These are phyloP conservation scores for Hipposideros armiger DNA, from an alignment of 2,113 vertebrate genomes.

Conservation along the genomic window DNA sequence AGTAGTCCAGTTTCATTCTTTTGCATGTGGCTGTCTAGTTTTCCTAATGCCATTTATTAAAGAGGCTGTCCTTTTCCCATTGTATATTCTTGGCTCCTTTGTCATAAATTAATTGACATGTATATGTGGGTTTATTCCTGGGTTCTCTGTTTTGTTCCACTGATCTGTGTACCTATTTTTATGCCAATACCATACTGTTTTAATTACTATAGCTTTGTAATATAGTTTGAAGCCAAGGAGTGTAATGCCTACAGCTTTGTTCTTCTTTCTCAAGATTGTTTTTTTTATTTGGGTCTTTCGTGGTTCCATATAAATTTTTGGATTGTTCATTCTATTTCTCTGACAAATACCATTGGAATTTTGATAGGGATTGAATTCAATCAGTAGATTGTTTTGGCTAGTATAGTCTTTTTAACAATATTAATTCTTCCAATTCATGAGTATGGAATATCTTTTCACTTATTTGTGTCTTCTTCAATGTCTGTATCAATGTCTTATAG, in stretches of 20 bases:
- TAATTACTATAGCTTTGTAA: background rate
- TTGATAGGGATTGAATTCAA: background rate
- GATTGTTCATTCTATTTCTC: background rate
- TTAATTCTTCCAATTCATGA: background rate
- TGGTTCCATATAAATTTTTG: background rate
- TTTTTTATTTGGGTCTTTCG: background rate
- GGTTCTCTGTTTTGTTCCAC: background rate
- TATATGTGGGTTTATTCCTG: background rate
- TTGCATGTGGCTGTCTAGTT: too few species aligned
- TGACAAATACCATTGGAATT: background rate
- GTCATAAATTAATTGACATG: too few species aligned
- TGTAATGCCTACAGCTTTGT: background rate
- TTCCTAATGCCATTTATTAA: too few species aligned
- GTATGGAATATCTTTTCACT: background rate
- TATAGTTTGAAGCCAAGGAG: background rate
- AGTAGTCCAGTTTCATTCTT: too few species aligned
- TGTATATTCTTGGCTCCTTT: too few species aligned
- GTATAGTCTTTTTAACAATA: background rate
- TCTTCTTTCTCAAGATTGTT: background rate
- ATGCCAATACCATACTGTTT: too few species aligned
- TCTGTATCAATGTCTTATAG: background rate
- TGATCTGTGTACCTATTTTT: too few species aligned
- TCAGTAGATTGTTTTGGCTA: background rate
- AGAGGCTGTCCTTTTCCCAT: too few species aligned
- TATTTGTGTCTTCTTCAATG: background rate